Conservation (phyloP, 2,113 vertebrate genomes). For the Thunnus maccoyii region DNA sequence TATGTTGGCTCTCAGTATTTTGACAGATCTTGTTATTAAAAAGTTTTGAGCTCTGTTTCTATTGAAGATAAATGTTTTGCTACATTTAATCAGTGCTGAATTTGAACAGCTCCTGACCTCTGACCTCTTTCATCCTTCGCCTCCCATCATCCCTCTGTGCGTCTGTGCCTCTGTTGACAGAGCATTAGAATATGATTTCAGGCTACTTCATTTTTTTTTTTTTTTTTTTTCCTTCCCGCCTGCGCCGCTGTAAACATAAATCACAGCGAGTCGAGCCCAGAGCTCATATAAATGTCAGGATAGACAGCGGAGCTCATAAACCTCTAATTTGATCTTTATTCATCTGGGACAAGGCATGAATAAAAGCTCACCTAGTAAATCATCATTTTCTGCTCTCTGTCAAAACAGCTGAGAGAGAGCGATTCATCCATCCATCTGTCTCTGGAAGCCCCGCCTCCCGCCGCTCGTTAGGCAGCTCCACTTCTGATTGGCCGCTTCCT, state of each 20-base stretch:
- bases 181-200: slow-evolving; percentile 68
- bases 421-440: neutral
- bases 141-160: slow-evolving; percentile 38
- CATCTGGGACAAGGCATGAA: slow-evolving; percentile 78
- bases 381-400: slow-evolving; percentile 76
- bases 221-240: slow-evolving; percentile 28
- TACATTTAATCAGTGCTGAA: too few relatives aligned
- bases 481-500: slow-evolving; percentile 53
- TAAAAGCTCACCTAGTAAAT: slow-evolving; percentile 76
- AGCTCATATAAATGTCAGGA: slow-evolving; percentile 82
- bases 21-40: too few relatives aligned
- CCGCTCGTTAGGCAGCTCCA: slow-evolving; percentile 29
- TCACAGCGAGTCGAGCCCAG: slow-evolving; percentile 66
- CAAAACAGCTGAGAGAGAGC: slow-evolving; percentile 32
- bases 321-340: slow-evolving; percentile 83
- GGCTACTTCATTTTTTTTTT: slow-evolving; percentile 73
- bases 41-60: too few relatives aligned
- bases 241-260: slow-evolving; percentile 75
- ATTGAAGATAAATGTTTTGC: too few relatives aligned
- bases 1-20: too few relatives aligned
- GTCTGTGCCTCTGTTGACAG: slow-evolving; percentile 40
- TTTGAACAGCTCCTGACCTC: neutral
- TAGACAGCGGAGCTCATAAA: slow-evolving; percentile 82
- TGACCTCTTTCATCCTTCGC: neutral
- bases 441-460: slow-evolving; percentile 20